Evolutionary conservation across 1,140 invertebrate species (phyloP).

Genomic region (Calliphora vicina): DNA sequence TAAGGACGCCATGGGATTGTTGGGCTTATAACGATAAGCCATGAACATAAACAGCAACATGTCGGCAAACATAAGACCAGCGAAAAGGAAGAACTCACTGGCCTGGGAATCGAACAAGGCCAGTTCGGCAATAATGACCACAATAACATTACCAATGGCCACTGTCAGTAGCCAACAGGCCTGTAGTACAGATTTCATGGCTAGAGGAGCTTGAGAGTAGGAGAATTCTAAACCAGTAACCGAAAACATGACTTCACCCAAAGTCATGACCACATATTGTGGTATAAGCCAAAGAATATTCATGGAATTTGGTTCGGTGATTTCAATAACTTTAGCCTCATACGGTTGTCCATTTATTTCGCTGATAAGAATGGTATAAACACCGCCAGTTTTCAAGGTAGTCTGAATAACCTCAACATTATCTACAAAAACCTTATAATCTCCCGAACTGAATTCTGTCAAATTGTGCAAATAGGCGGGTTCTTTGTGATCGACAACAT

Average conservation of each 20-base stretch:
- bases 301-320: constrained; percentile 75
- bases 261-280: constrained; percentile 86
- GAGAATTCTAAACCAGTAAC: constrained; percentile 93
- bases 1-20: constrained; percentile 45
- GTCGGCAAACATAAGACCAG: constrained; percentile 82
- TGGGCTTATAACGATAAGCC: constrained; percentile 73
- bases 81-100: constrained; percentile 88
- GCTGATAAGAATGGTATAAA: constrained; percentile 68
- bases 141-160: constrained; percentile 90
- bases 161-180: constrained; percentile 90
- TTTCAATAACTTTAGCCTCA: constrained; percentile 24
- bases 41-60: constrained; percentile 83
- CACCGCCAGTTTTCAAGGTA: constrained; percentile 66
- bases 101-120: constrained; percentile 63
- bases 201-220: constrained; percentile 85
- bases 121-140: constrained; percentile 78
- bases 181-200: constrained; percentile 92
- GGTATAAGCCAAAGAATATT: constrained; percentile 86
- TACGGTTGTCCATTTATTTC: not conserved
- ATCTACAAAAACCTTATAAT: constrained; percentile 64
- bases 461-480: constrained; percentile 48
- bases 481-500: constrained; percentile 39
- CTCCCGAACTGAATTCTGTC: constrained; percentile 59
- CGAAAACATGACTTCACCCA: constrained; percentile 86
- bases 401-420: constrained; percentile 43